These are phyloP conservation scores for Holcopasites calliopsidis DNA, from an alignment of 1,140 invertebrate genomes.

Conservation along the genomic window DNA sequence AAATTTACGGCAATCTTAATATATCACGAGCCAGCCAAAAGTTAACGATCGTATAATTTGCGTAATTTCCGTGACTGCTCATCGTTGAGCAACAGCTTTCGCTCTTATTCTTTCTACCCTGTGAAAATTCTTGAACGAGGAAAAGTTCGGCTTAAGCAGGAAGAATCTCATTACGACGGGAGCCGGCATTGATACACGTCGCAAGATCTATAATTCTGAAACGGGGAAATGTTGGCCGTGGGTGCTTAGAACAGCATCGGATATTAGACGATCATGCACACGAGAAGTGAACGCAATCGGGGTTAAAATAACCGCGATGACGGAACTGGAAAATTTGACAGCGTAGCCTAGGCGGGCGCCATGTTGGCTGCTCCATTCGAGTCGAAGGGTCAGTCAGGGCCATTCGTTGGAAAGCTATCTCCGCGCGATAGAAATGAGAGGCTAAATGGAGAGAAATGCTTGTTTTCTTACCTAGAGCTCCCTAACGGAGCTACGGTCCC, in stretches of 20 bases:
- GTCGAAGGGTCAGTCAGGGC: conserved; percentile 23
- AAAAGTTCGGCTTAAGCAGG: conserved; percentile 50
- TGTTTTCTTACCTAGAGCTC: conserved; percentile 55
- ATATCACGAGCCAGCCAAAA: conserved; percentile 7
- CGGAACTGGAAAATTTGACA: conserved; percentile 60
- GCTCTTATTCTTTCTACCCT: background rate
- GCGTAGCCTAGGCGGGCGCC: conserved; percentile 58
- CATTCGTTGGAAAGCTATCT: too few relatives aligned
- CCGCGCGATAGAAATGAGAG: too few relatives aligned
- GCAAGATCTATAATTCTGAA: background rate
- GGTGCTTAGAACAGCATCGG: background rate
- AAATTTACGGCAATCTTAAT: conserved; percentile 37
- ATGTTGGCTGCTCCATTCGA: conserved; percentile 49
- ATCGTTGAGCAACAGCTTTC: background rate
- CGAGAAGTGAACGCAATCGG: conserved; percentile 8
- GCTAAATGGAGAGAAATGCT: background rate
- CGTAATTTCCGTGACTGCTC: background rate
- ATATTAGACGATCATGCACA: background rate
- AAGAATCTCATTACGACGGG: conserved; percentile 55
- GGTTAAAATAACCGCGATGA: conserved; percentile 55
- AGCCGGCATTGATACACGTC: conserved; percentile 44
- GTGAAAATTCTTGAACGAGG: conserved; percentile 20
- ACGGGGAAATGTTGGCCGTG: background rate
- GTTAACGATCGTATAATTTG: background rate
- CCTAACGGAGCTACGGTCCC: conserved; percentile 55